Evolutionary conservation across 92 coral and sea anemone species (phyloP), one percentile per base, ranked within the genome.

Genomic region (Zoanthus solanderi): DNA sequence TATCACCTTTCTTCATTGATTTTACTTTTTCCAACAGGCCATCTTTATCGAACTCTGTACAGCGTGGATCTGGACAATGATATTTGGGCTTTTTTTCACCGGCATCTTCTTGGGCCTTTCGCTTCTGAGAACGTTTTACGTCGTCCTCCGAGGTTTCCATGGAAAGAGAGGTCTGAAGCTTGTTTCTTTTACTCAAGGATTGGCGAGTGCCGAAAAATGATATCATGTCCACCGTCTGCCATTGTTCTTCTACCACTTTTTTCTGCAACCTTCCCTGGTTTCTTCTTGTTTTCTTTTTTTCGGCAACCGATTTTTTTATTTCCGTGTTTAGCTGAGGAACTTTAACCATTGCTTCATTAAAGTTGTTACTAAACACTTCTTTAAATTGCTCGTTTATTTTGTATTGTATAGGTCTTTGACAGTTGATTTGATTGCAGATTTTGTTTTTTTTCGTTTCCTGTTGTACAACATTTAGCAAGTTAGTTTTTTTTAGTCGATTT

Each of bases 291-390:
- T 58, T 85, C 72, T 86, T 86, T 14, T 17, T 86, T 75, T 37
- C 73, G 11, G 45, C 73, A 37, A 23, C 42, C 23, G 74, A 52
- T 58, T 75, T 44, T 69, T 86, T 75, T 16, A 34, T 31, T 67
- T 17, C 74, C 32, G 60, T 63, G 5, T 86, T 56, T 42, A 86
- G 45, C 45, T 86, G 45, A 9, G 89, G 83, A 29, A 86, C 83
- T 32, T 75, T 86, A 32, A 73, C 83, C 72, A 86, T n/a, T 75
- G 83, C 83, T 37, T 86, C 72, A 60, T 57, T 50, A 34, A 86
- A 73, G 80, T 50, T 58, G 29, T 75, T 42, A 66, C 75, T 56
- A 56, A 58, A 37, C 50, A 44, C 50, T 66, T 74, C 65, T 53
- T 75, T 48, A 13, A 86, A 86, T 67, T 54, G 56, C 73, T 52